Conservation (phyloP, 2,888 invertebrate genomes). For the Diplolepis rosae region DNA sequence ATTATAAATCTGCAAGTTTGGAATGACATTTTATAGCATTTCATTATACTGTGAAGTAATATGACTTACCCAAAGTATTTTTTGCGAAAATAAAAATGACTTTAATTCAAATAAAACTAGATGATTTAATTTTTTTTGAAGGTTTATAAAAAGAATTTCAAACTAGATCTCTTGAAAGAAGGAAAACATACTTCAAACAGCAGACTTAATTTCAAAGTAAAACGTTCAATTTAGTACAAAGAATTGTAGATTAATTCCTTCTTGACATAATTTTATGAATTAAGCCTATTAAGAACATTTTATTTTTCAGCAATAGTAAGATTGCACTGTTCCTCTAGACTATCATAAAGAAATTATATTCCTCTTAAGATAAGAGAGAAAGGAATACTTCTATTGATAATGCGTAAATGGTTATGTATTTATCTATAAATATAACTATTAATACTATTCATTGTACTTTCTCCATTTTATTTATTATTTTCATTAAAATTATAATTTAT, state of each 20-base stretch:
- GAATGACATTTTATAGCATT: no score
- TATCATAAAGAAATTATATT: constrained; percentile 16
- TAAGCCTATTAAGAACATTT: constrained; percentile 12
- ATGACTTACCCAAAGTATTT: no score
- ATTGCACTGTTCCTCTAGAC: constrained; percentile 6
- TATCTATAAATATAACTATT: no score
- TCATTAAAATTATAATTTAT: no score
- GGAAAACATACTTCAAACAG: not conserved
- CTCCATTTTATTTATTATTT: no score
- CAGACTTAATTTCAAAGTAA: not conserved
- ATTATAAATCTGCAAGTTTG: no score
- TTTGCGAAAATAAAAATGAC: no score
- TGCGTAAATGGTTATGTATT: not conserved
- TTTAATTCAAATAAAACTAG: no score
- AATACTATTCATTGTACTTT: no score
- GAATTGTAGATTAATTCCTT: not conserved
- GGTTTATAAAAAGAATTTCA: not conserved
- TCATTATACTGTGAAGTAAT: no score
- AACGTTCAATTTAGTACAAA: not conserved
- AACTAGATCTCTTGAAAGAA: not conserved
- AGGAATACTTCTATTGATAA: not conserved
- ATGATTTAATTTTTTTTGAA: not conserved
- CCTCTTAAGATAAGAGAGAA: not conserved
- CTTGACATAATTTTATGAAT: constrained; percentile 2
- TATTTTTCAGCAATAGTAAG: not conserved